phyloP scores from a whole-genome alignment of 2,888 invertebrate genomes.

The Hypena proboscidalis region DNA sequence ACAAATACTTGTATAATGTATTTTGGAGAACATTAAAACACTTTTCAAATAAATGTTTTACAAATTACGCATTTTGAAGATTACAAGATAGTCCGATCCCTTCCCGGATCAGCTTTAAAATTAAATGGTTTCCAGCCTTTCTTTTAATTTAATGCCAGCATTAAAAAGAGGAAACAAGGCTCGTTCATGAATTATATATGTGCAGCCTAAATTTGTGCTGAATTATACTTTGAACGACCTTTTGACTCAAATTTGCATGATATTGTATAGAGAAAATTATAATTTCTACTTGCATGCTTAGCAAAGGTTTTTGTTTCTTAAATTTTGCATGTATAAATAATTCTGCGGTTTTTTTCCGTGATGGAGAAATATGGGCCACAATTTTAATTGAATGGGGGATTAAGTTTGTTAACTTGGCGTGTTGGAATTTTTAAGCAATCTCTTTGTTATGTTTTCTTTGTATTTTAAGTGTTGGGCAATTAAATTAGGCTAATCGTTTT shows the following conservation, averaged over 20 bases:
- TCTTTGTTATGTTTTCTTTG: background rate
- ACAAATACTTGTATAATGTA: no score
- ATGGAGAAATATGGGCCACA: conserved; percentile 4
- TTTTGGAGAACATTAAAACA: no score
- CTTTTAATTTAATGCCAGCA: conserved; percentile 47
- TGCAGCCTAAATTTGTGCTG: conserved; percentile 67
- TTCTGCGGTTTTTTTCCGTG: conserved; percentile 23
- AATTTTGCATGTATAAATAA: conserved; percentile 37
- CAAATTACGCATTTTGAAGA: background rate
- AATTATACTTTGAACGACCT: conserved; percentile 67
- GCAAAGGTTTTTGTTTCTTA: conserved; percentile 35
- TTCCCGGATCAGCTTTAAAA: conserved; percentile 1
- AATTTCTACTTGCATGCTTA: conserved; percentile 43
- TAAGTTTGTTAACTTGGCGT: conserved; percentile 2
- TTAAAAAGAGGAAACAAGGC: conserved; percentile 51
- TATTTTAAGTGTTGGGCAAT: background rate
- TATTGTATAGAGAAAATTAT: conserved; percentile 54
- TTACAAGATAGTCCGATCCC: background rate
- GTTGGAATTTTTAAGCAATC: background rate
- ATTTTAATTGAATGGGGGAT: conserved; percentile 8
- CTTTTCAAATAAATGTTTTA: background rate
- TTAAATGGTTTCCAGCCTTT: conserved; percentile 26
- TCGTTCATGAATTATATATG: conserved; percentile 66
- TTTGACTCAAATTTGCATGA: conserved; percentile 60
- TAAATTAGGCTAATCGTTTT: no score